Base-by-base conservation (phyloP, 2,888 invertebrate genomes). In the Syritta pipiens region DNA sequence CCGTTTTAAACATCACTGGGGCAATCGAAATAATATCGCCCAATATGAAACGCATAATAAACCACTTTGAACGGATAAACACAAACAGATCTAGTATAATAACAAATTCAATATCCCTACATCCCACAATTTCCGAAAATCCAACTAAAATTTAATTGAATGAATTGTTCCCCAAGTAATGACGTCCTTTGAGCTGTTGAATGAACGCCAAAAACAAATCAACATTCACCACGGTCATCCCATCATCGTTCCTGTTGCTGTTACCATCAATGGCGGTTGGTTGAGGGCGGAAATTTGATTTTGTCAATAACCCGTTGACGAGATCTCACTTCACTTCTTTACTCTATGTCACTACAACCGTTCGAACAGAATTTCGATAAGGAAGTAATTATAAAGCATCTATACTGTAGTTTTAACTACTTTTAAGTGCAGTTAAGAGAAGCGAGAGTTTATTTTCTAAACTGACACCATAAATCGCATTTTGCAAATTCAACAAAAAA, bases 261-360 rank as follows among this genome's bases (percentile, higher is more conserved):
- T 57, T 65, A 20, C 42, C 72, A 51, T 59, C 74, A 67, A 59
- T 67, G 67, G 37, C 59, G 51, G 17, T 67, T 67, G 67, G 59
- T 46, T 74, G 74, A 74, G 51, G 74, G 51, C 67, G 74, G 74
- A 67, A 67, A 74, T 74, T 74, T 67, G 59, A 74, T 74, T 74
- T 59, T 67, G 67, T 67, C 59, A 74, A 67, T 74, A 74, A 59
- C 51, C 35, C 59, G 19, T 67, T 48, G 74, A 67, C 44, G 51
- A 51, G 37, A 32, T n/a, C 49, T 49, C 42, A 55, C 49, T 49
- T 35, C 3, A 67, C 35, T 65, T 37, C 22, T 67, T 59, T 17
- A 46, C 22, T 37, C 22, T 37, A 32, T 28, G 53, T 28, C 6
- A 32, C 30, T 14, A 57, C 49, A 48, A 62, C 28, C 49, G 40